phyloP scores from a whole-genome alignment of 1,140 invertebrate genomes.

The Lepidotrigona ventralis region DNA sequence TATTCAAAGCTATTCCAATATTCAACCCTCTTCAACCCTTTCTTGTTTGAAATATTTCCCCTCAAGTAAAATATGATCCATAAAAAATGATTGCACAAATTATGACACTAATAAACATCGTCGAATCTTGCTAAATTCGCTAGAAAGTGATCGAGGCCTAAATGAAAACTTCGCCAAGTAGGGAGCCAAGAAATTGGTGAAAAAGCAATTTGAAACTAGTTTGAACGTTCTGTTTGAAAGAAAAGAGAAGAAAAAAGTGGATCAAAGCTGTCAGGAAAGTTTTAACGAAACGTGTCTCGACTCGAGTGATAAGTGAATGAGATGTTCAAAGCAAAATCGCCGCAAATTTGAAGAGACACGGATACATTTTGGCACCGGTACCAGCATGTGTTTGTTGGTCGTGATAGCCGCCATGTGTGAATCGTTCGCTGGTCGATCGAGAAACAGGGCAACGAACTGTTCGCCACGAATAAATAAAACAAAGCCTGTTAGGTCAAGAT shows the following conservation, averaged over 20 bases:
- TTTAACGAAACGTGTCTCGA: neutral
- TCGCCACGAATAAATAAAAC: constrained; percentile 25
- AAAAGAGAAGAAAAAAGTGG: neutral
- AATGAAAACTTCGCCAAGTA: neutral
- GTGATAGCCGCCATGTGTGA: neutral
- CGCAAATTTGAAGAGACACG: neutral
- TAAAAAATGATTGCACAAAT: neutral
- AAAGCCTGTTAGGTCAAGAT: constrained; percentile 29
- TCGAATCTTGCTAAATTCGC: no score
- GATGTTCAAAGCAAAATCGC: neutral
- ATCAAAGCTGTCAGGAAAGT: neutral
- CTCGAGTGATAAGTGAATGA: neutral
- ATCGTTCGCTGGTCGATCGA: neutral
- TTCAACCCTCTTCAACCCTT: neutral
- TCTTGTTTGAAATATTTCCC: neutral
- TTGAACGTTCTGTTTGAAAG: neutral
- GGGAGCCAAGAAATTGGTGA: neutral
- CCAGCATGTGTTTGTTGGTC: neutral
- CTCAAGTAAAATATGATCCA: neutral
- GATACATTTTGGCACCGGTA: constrained; percentile 25
- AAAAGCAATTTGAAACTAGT: neutral
- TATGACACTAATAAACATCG: neutral
- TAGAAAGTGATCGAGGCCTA: neutral
- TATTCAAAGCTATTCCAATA: neutral
- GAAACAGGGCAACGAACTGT: constrained; percentile 38